Base-by-base conservation (phyloP, 1,140 invertebrate species). In the Polypedilum vanderplanki region DNA sequence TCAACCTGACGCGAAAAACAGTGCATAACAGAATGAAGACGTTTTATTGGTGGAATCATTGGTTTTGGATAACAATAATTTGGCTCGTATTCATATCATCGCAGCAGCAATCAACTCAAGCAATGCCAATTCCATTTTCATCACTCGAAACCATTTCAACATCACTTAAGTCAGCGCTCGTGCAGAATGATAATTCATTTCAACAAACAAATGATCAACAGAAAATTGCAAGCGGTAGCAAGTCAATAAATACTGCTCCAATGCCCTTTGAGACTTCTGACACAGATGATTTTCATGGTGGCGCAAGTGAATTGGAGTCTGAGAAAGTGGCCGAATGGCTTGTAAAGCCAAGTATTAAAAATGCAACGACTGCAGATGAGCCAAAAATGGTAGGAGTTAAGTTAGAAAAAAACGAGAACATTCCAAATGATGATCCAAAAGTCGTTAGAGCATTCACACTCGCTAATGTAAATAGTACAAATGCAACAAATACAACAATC, bases 1-100 rank as follows among this genome's bases (percentile, higher is more conserved):
- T 70, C 65, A 70, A 70, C n/a, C 65, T 70, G 65, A 70, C 17
- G 18, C 17, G 17, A 22, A 10, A 74, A 57, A 75, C 46, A 75
- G 22, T 67, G 17, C 65, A 84, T 85, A 82, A 83, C 83, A 85
- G 86, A 85, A 89, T 89, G 88, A 33, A 33, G 24, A 89, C 87
- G 84, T 84, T 88, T 77, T 87, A 89, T 81, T 88, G 87, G 87
- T 89, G 87, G 87, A 89, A 87, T 83, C 88, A 89, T 81, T 89
- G 88, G 88, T 89, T 89, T 81, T 89, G 88, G 88, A 86, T 89
- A 85, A 89, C 88, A 77, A 76, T 75, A 22, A 75, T 81, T 20
- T 75, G 15, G 12, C 10, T 73, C 18, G 15, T 18, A 8, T 73
- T 57, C 57, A 9, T 41, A 73, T 57, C 65, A 20, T n/a, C 8